A percentile compares a stretch with the other conserved stretches of the same genome.
Conservation (phyloP, 2,113 vertebrate genomes). For the Mola mola region DNA sequence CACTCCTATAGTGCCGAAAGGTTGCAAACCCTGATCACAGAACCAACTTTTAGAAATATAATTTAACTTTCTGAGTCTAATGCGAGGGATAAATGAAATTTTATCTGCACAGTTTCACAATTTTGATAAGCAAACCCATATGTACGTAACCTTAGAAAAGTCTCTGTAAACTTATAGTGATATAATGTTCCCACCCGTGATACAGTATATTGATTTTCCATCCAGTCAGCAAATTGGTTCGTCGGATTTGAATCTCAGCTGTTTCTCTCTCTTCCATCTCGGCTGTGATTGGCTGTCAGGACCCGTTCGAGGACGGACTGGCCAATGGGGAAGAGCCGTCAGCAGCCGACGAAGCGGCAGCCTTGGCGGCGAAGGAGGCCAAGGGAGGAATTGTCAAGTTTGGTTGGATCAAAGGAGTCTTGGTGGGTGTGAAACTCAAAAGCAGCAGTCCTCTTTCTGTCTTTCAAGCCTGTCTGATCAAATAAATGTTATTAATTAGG, state of each 20-base stretch:
- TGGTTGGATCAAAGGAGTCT: conserved; percentile 96
- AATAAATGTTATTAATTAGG: background rate
- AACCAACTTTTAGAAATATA: too few relatives aligned
- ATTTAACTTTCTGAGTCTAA: too few relatives aligned
- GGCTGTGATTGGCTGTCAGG: conserved; percentile 76
- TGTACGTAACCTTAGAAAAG: too few relatives aligned
- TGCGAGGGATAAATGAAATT: too few relatives aligned
- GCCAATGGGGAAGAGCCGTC: conserved; percentile 91
- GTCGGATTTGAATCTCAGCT: too few relatives aligned
- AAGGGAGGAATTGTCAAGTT: conserved; percentile 94
- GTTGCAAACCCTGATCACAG: too few relatives aligned
- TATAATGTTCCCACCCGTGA: too few relatives aligned
- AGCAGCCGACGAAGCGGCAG: conserved; percentile 86
- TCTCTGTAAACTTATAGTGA: too few relatives aligned
- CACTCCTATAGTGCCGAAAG: conserved; percentile 36
- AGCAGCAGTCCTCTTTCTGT: background rate
- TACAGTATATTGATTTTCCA: too few relatives aligned
- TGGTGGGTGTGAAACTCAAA: conserved; percentile 82
- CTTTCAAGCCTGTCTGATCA: background rate
- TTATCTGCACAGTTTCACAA: too few relatives aligned
- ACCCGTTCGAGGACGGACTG: conserved; percentile 91
- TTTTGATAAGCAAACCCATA: too few relatives aligned
- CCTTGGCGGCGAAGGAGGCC: conserved; percentile 84
- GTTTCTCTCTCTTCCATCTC: background rate
- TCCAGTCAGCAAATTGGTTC: too few relatives aligned